phyloP scores from a whole-genome alignment of 2,888 invertebrate genomes.

The Acanthoscelides obtectus region DNA sequence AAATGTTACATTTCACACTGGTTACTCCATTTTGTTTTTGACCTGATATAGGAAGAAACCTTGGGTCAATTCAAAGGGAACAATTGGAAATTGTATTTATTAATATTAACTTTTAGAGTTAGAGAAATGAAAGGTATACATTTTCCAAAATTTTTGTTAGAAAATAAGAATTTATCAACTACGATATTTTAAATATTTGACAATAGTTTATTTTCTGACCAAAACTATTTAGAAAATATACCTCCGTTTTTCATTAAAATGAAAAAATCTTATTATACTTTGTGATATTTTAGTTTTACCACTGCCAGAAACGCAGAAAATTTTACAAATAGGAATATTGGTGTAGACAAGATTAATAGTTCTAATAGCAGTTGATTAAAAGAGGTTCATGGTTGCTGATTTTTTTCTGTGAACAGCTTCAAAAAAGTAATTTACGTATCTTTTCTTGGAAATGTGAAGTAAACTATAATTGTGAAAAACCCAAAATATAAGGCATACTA shows the following conservation, averaged over 20 bases:
- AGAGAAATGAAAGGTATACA: neutral
- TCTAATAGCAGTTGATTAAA: no score
- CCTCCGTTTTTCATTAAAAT: neutral
- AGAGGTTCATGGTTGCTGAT: no score
- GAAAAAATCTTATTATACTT: conserved; percentile 8
- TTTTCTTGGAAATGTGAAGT: no score
- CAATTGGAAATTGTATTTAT: neutral
- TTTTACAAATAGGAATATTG: conserved; percentile 20
- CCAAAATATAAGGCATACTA: no score
- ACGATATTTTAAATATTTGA: no score
- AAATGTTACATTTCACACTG: neutral
- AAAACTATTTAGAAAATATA: neutral
- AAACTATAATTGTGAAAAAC: no score
- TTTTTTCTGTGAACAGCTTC: no score
- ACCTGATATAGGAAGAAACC: neutral
- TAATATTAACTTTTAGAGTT: neutral
- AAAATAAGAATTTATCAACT: neutral
- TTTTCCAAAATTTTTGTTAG: neutral
- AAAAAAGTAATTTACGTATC: no score
- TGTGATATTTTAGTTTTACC: conserved; percentile 14
- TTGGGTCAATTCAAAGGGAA: neutral
- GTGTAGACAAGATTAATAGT: no score
- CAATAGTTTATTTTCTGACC: neutral
- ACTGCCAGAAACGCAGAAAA: conserved; percentile 20
- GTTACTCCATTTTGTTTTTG: neutral